Base-by-base conservation (phyloP, 2,113 vertebrate genomes). In the Rhinolophus sinicus region DNA sequence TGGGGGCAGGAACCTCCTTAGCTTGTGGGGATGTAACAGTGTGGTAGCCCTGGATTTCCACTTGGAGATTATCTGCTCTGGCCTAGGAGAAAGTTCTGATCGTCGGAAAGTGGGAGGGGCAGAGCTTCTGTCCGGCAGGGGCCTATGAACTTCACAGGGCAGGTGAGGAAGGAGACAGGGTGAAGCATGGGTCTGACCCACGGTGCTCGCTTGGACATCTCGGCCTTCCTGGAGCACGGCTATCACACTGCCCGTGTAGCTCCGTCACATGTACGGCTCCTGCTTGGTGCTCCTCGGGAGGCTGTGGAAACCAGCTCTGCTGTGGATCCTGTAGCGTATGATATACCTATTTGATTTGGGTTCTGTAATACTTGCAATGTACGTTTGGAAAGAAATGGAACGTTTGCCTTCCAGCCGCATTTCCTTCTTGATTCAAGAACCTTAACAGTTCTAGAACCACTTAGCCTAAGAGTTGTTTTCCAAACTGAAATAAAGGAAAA, bases 1-100 rank as follows among this genome's bases (percentile, higher is more conserved):
- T 99, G 50, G 99, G 76, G 98, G 15, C 9, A 18, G 15, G 24
- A n/a, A 64, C 16, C n/a, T 52, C 54, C 35, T 82, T 52, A 56
- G 62, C 14, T 56, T 12, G 12, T 38, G 35, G 78, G 65, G 70
- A 9, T 76, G 11, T 62, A 67, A 52, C 8, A 15, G 40, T 11
- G 2, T 70, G 24, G 35, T 44, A 33, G 77, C 35, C 38, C 38
- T 69, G 65, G 50, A 70, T 90, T 95, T 69, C 47, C 3, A 65
- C 9, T 16, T 95, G 9, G 10, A 58, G 33, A 28, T 91, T 38
- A 65, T 40, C 22, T 72, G n/a, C 44, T 22, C 26, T 90, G 75
- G 35, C 24, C 47, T 8, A 56, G 13, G 52, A 69, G 22, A 16
- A 86, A 47, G 44, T 50, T n/a, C 58, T 76, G 52, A 67, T 33